These are phyloP conservation scores for Cyclargus thomasi DNA, from an alignment of 1,140 invertebrate species.

Conservation along the genomic window DNA sequence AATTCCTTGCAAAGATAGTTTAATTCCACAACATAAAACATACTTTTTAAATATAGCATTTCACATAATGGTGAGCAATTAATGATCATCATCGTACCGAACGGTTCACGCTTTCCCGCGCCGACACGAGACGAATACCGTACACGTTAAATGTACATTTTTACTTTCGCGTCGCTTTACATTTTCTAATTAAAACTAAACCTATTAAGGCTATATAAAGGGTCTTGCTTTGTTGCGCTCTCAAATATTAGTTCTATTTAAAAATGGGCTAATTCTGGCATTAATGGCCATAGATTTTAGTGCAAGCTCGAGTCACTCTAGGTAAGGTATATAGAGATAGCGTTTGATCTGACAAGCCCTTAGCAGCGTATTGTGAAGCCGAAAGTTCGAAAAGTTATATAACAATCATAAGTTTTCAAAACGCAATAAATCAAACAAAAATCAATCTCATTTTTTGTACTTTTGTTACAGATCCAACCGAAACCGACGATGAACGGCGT, in stretches of 20 bases:
- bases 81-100: background rate
- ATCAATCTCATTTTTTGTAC: background rate
- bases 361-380: too few relatives aligned
- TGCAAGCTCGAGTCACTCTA: too few relatives aligned
- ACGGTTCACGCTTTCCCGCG: constrained; percentile 17
- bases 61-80: background rate
- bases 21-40: too few relatives aligned
- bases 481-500: constrained; percentile 66
- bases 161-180: background rate
- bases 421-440: too few relatives aligned
- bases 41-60: background rate
- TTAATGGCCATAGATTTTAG: too few relatives aligned
- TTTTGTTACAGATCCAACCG: constrained; percentile 64
- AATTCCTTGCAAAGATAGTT: too few relatives aligned
- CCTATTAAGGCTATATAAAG: background rate
- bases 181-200: background rate
- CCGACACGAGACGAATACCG: background rate
- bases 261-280: background rate
- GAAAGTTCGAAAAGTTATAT: constrained; percentile 5
- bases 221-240: too few relatives aligned
- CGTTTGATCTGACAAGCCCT: too few relatives aligned
- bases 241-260: too few relatives aligned
- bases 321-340: too few relatives aligned
- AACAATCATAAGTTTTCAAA: too few relatives aligned
- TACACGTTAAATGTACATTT: background rate